Base-by-base conservation (phyloP, 1,140 invertebrate species). In the Diachasma alloeum region DNA sequence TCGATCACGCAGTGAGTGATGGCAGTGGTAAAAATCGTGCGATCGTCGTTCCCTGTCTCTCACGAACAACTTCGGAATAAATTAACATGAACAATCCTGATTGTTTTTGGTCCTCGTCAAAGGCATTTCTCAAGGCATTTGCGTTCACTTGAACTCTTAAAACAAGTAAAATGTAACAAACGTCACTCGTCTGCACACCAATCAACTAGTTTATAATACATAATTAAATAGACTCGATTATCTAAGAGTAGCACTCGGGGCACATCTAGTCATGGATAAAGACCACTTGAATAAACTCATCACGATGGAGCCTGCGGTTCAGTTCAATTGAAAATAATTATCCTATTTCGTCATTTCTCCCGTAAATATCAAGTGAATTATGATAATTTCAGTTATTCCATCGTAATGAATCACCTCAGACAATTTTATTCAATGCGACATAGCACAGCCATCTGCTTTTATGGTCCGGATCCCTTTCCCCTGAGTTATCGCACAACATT, bases 361-460 rank as follows among this genome's bases (percentile, higher is more conserved):
- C 6, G 31, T 48, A 11, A 48, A 17, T 48, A 48, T 31, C 44
- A 4, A 3, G n/a, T 15, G 44, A 48, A 48, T 48, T 48, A 48
- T 48, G 11, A 48, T 17, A 48, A 48, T 48, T 48, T 17, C n/a
- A 48, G n/a, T 48, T 48, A 48, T 17, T 48, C 44, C 44, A 48
- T 48, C 44, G n/a, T 13, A 48, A 9, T 48, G n/a, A 48, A 53
- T 44, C 42, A 48, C 42, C 31, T 24, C 36, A 72, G 42, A 48
- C 42, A 24, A 22, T 72, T 46, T 53, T 48, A 48, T 48, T 44
- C 70, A 46, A 72, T 48, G 70, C 70, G 70, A 44, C 36, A 46
- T 53, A 72, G 70, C 70, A 72, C 70, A 72, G 70, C 70, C 70
- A 72, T 72, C n/a, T 72, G 70, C 15, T 22, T 44, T 72, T 44